Conservation (phyloP, 2,888 invertebrate genomes). For the Sphinx pinastri region DNA sequence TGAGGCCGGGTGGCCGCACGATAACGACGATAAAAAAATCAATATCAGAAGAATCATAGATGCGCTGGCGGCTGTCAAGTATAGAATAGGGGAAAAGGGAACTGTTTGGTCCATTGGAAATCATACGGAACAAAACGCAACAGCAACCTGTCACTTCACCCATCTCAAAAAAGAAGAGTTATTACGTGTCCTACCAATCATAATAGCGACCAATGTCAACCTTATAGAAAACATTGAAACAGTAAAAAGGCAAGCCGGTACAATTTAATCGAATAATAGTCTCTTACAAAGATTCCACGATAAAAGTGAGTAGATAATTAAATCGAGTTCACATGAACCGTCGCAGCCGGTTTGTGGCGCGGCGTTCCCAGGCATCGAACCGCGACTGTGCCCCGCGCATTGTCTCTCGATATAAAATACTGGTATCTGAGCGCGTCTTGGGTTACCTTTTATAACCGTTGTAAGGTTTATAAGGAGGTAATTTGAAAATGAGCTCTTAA, state of each 20-base stretch:
- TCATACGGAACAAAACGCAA: no score
- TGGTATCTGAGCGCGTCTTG: conserved; percentile 5
- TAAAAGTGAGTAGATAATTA: conserved; percentile 39
- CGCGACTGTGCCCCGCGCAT: conserved; percentile 48
- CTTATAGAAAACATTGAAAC: conserved; percentile 6
- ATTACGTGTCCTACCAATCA: neutral
- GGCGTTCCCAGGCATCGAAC: conserved; percentile 66
- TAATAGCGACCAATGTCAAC: conserved; percentile 1
- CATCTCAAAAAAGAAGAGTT: neutral
- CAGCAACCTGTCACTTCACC: no score
- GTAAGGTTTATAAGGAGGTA: conserved; percentile 11
- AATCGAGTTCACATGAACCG: conserved; percentile 47
- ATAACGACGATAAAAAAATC: no score
- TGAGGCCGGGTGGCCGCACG: no score
- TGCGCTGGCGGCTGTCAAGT: no score
- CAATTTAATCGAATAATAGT: conserved; percentile 23
- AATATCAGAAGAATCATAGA: no score
- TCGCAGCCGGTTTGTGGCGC: conserved; percentile 44
- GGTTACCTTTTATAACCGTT: conserved; percentile 20
- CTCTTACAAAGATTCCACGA: conserved; percentile 24
- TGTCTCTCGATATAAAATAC: conserved; percentile 25
- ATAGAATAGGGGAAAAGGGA: no score
- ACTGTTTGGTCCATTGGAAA: no score
- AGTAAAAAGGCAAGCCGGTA: conserved; percentile 18
- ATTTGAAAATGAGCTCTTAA: conserved; percentile 3